phyloP scores from a whole-genome alignment of 2,113 vertebrate genomes.

The Leptobrachium ailaonicum region DNA sequence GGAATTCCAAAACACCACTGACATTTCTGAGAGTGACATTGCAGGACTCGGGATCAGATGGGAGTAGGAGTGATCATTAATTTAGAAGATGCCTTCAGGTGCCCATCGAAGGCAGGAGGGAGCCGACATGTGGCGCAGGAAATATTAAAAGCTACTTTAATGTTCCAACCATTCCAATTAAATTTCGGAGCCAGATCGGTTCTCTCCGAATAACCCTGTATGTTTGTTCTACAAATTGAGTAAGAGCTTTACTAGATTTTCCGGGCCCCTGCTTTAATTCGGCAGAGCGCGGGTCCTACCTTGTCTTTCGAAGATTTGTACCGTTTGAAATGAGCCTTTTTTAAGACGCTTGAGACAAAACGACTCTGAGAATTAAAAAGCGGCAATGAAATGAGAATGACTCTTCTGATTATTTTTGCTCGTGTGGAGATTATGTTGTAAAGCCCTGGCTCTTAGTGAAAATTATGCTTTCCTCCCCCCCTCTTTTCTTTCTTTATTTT shows the following conservation, averaged over 20 bases:
- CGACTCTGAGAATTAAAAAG: no score
- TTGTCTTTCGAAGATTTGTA: no score
- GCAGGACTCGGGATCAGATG: constrained; percentile 1
- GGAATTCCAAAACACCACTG: background rate
- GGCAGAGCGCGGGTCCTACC: no score
- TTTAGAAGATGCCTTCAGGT: constrained; percentile 26
- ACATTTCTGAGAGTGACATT: constrained; percentile 21
- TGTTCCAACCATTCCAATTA: background rate
- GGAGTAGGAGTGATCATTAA: constrained; percentile 29
- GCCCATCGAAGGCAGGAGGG: background rate
- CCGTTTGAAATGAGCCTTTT: no score
- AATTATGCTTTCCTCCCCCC: background rate
- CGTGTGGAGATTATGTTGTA: background rate
- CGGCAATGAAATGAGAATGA: background rate
- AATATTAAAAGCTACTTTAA: constrained; percentile 46
- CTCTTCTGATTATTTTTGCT: background rate
- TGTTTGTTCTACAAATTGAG: background rate
- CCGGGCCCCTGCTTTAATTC: background rate
- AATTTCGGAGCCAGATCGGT: no score
- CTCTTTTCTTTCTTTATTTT: background rate
- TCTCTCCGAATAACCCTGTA: background rate
- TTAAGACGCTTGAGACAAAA: no score
- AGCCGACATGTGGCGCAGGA: background rate
- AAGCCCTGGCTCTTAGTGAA: no score
- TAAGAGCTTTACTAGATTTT: constrained; percentile 1